These are phyloP conservation scores for Parnassius glacialis DNA, from an alignment of 2,888 invertebrate genomes.

Conservation along the genomic window DNA sequence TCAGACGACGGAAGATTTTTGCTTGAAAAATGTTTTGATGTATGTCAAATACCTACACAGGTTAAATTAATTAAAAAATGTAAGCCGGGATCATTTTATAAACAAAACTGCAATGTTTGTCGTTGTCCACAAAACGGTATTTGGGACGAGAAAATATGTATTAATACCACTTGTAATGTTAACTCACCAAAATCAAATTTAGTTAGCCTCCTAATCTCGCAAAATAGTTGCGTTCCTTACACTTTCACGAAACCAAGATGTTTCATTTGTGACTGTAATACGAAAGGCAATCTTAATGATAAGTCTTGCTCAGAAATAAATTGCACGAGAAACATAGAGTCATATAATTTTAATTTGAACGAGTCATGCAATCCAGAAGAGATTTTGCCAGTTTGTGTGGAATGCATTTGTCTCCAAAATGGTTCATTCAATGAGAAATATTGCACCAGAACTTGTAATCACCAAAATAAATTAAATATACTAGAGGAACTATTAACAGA, in stretches of 20 bases:
- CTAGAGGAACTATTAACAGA: conserved; percentile 52
- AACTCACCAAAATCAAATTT: conserved; percentile 29
- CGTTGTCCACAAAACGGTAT: conserved; percentile 54
- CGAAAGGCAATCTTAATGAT: conserved; percentile 50
- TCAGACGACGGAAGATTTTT: conserved; percentile 57
- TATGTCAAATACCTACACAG: conserved; percentile 42
- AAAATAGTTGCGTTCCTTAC: conserved; percentile 46
- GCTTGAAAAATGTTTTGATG: conserved; percentile 56
- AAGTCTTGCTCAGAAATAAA: conserved; percentile 55
- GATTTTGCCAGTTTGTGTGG: conserved; percentile 57
- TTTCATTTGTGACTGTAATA: conserved; percentile 61
- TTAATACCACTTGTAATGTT: conserved; percentile 13
- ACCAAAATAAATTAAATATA: conserved; percentile 51
- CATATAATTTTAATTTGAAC: conserved; percentile 40
- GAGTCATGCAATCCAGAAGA: conserved; percentile 54
- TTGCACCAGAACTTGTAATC: conserved; percentile 57
- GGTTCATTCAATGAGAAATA: conserved; percentile 48
- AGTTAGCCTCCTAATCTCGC: conserved; percentile 22
- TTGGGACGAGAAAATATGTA: conserved; percentile 46
- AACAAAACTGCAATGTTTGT: conserved; percentile 58
- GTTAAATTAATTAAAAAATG: conserved; percentile 41
- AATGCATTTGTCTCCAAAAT: conserved; percentile 59
- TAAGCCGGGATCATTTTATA: conserved; percentile 54
- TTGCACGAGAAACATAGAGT: conserved; percentile 46
- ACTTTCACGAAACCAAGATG: conserved; percentile 57